Conservation (phyloP, 2,888 invertebrate genomes). For the Lasioglossum vierecki region DNA sequence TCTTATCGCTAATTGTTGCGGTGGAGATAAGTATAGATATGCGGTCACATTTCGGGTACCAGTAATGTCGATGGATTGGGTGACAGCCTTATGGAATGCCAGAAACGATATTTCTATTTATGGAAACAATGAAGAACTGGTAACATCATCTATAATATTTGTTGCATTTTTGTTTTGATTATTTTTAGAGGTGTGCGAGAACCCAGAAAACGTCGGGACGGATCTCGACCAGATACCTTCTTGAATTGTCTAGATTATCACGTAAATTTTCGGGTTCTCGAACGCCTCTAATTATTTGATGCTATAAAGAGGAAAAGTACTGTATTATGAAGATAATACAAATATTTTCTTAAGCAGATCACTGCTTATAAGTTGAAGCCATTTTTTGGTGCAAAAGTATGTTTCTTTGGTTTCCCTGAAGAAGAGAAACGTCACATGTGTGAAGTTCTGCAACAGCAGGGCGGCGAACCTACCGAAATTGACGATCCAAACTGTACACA, state of each 20-base stretch:
- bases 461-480: slow-evolving; percentile 88
- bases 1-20: slow-evolving; percentile 94
- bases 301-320: too few species aligned
- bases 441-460: slow-evolving; percentile 93
- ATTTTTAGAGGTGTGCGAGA: neutral
- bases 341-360: slow-evolving; percentile 69
- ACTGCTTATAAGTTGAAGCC: slow-evolving; percentile 90
- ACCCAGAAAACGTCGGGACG: neutral
- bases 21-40: slow-evolving; percentile 97
- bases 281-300: neutral
- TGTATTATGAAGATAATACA: neutral
- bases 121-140: slow-evolving; percentile 89
- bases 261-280: neutral
- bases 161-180: neutral
- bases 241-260: neutral
- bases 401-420: slow-evolving; percentile 95
- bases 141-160: slow-evolving; percentile 77
- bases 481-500: slow-evolving; percentile 95
- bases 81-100: slow-evolving; percentile 93
- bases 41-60: slow-evolving; percentile 95
- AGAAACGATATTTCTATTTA: slow-evolving; percentile 89
- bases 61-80: slow-evolving; percentile 95
- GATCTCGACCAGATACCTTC: too few species aligned
- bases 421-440: slow-evolving; percentile 97
- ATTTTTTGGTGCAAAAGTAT: slow-evolving; percentile 94